Evolutionary conservation across 2,797 vertebrate species (phyloP).

Genomic region (Sciurus vulgaris): DNA sequence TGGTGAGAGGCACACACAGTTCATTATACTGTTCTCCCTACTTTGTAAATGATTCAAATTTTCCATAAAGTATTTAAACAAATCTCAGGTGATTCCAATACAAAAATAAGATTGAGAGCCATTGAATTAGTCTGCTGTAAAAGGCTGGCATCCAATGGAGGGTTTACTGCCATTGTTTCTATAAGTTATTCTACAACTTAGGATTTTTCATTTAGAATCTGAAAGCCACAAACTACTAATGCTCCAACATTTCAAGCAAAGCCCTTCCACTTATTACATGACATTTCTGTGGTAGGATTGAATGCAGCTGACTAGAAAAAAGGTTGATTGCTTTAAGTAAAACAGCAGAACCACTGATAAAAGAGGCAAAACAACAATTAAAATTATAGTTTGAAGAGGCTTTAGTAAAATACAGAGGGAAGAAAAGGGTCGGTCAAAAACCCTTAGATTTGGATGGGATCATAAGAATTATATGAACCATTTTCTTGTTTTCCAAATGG

Average conservation of each 20-base stretch:
- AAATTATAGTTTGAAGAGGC: neutral
- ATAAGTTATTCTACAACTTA: constrained; percentile 29
- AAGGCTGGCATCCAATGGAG: neutral
- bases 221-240: constrained; percentile 75
- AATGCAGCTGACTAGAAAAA: constrained; percentile 57
- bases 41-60: constrained; percentile 12
- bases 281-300: constrained; percentile 55
- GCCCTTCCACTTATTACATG: constrained; percentile 58
- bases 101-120: neutral
- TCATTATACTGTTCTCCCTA: neutral
- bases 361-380: neutral
- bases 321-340: constrained; percentile 61
- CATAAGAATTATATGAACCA: neutral
- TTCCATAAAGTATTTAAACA: constrained; percentile 42
- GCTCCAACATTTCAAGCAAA: constrained; percentile 68
- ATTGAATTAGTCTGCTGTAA: neutral
- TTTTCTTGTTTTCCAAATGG: constrained; percentile 44
- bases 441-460: neutral
- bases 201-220: constrained; percentile 64
- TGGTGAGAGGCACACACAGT: neutral
- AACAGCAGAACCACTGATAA: constrained; percentile 23
- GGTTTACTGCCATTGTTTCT: neutral
- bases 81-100: constrained; percentile 24
- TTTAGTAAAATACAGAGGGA: neutral
- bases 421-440: neutral